Evolutionary conservation across 1,140 invertebrate genomes (phyloP).

Genomic region (Micrasema longulum): DNA sequence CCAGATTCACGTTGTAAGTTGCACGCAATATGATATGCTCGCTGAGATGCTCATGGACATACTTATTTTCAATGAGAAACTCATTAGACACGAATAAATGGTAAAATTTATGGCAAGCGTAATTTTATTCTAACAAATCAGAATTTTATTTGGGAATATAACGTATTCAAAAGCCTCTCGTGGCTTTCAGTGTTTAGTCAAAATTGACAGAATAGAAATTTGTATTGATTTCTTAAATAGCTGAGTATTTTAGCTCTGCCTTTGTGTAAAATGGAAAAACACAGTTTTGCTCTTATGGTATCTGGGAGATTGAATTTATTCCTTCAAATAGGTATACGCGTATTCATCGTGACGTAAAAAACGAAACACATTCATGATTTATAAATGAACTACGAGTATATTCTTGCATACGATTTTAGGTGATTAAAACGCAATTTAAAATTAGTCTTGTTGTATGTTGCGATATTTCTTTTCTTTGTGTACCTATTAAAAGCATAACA

Average conservation of each 20-base stretch:
- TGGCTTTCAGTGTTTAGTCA: slow-evolving; percentile 3
- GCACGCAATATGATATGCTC: slow-evolving; percentile 1
- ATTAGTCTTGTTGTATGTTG: no score
- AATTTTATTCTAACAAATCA: slow-evolving; percentile 17
- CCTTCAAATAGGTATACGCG: no score
- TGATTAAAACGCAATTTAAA: no score
- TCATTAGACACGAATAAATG: slow-evolving; percentile 8
- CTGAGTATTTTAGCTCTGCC: neutral
- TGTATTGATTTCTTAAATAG: slow-evolving; percentile 12
- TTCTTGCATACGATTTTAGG: no score
- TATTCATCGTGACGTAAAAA: neutral
- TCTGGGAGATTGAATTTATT: neutral
- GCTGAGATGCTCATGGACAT: neutral
- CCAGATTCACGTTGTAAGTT: slow-evolving; percentile 14
- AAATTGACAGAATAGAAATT: slow-evolving; percentile 6
- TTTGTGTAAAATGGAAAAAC: neutral
- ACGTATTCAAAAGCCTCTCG: slow-evolving; percentile 1
- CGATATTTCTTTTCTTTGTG: no score
- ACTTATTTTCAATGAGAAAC: slow-evolving; percentile 8
- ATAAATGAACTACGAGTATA: no score
- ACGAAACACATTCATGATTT: no score
- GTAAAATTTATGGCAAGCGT: slow-evolving; percentile 9
- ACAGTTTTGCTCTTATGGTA: slow-evolving; percentile 13
- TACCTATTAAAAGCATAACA: no score
- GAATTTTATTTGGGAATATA: neutral